Evolutionary conservation across 2,113 vertebrate species (phyloP).

Genomic region (Ochotona princeps): DNA sequence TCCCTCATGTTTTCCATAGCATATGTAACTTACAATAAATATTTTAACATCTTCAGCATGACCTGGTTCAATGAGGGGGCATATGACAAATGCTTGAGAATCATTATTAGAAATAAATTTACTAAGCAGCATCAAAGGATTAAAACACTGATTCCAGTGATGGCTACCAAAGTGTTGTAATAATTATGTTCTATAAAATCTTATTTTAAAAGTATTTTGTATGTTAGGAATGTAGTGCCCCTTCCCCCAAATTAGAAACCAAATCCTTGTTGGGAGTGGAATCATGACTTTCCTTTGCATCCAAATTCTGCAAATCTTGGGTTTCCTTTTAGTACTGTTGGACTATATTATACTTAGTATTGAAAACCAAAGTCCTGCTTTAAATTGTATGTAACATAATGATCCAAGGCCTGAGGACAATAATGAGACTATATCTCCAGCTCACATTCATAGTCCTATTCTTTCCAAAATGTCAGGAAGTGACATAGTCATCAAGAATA

Average conservation of each 20-base stretch:
- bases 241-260: neutral
- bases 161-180: neutral
- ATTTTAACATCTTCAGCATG: conserved; percentile 38
- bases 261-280: neutral
- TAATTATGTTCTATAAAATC: conserved; percentile 1
- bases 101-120: neutral
- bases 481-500: conserved; percentile 18
- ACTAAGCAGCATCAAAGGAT: neutral
- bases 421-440: neutral
- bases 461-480: neutral
- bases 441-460: neutral
- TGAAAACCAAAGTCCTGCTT: neutral
- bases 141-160: neutral
- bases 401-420: conserved; percentile 14
- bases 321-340: conserved; percentile 20
- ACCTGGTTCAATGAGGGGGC: neutral
- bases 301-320: neutral
- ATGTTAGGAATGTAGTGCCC: neutral
- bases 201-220: neutral
- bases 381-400: conserved; percentile 37
- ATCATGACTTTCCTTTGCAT: neutral
- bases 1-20: neutral
- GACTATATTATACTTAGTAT: neutral
- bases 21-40: neutral
- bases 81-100: neutral